These are phyloP conservation scores for Euplexia lucipara DNA, from an alignment of 2,888 invertebrate species.

Conservation along the genomic window DNA sequence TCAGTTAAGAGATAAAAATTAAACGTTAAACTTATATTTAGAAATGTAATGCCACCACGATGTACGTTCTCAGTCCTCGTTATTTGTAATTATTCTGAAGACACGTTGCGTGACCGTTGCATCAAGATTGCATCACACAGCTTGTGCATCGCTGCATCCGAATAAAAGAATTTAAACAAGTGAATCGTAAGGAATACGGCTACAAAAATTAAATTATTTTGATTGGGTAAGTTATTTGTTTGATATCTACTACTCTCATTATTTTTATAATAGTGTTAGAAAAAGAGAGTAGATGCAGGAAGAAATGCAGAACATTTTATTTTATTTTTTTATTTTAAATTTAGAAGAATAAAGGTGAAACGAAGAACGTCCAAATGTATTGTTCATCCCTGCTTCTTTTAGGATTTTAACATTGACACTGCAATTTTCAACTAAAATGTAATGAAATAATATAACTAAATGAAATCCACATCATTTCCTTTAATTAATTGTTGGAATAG, in stretches of 20 bases:
- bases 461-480: too few relatives aligned
- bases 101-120: slow-evolving; percentile 59
- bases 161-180: slow-evolving; percentile 42
- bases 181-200: slow-evolving; percentile 1
- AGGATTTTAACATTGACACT: too few relatives aligned
- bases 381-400: too few relatives aligned
- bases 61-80: slow-evolving; percentile 23
- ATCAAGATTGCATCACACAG: slow-evolving; percentile 58
- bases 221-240: not conserved
- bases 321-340: too few relatives aligned
- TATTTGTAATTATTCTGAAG: slow-evolving; percentile 57
- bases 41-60: not conserved
- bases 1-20: too few relatives aligned
- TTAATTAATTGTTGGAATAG: too few relatives aligned
- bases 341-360: too few relatives aligned
- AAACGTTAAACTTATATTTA: too few relatives aligned
- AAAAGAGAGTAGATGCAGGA: not conserved
- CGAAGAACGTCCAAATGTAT: too few relatives aligned
- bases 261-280: not conserved
- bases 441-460: too few relatives aligned
- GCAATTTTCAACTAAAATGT: too few relatives aligned
- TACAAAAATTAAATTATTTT: not conserved
- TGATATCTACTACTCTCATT: not conserved
- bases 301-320: too few relatives aligned
- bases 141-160: slow-evolving; percentile 56